A percentile compares a stretch with the other conserved stretches of the same genome.
These are phyloP conservation scores for Anolis apletophallus DNA, from an alignment of 2,797 vertebrate genomes.

Conservation along the genomic window DNA sequence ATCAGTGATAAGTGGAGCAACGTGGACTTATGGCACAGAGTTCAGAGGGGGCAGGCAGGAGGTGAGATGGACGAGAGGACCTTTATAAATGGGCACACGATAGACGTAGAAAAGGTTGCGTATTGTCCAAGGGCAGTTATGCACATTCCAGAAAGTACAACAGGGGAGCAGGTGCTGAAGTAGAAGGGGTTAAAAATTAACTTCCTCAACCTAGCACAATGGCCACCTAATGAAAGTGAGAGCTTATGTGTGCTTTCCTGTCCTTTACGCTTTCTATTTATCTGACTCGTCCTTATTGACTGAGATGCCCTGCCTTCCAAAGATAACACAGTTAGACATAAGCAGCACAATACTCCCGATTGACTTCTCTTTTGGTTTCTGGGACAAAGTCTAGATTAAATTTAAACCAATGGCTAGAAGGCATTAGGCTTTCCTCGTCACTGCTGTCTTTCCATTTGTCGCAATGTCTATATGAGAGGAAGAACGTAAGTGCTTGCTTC, in stretches of 20 bases:
- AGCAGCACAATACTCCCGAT: background rate
- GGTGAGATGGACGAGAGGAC: background rate
- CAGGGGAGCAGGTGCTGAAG: conserved; percentile 8
- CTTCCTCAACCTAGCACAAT: conserved; percentile 19
- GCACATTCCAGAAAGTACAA: rapidly evolving
- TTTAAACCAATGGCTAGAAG: rapidly evolving
- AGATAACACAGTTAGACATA: background rate
- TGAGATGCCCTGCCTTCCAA: background rate
- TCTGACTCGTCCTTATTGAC: background rate
- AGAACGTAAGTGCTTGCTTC: rapidly evolving
- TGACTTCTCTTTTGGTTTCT: background rate
- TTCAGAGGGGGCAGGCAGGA: background rate
- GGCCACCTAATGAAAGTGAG: conserved; percentile 27
- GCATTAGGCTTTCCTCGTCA: background rate
- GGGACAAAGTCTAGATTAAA: background rate
- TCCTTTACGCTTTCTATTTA: background rate
- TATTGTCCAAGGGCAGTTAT: background rate
- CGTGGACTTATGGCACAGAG: background rate
- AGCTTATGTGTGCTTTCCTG: background rate
- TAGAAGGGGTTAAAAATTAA: conserved; percentile 57
- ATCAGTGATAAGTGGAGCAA: background rate
- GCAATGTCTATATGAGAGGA: background rate
- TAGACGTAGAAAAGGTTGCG: background rate
- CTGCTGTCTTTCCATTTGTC: background rate
- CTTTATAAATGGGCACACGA: conserved; percentile 3